Evolutionary conservation across 1,140 invertebrate species (phyloP).

Genomic region (Littorina saxatilis): DNA sequence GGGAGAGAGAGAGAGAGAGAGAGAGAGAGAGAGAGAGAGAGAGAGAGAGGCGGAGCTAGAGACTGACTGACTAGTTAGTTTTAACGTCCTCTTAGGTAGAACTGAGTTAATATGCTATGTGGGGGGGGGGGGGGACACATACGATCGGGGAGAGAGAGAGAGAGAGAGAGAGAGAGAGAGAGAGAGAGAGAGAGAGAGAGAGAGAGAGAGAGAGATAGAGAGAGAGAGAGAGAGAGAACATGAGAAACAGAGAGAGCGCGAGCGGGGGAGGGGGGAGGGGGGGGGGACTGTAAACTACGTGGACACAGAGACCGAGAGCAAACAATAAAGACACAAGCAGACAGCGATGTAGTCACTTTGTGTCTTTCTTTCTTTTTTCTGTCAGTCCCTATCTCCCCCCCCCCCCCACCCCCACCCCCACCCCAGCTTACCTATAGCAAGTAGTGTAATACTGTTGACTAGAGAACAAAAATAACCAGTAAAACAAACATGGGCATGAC

Average conservation of each 20-base stretch:
- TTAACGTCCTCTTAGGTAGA: too few relatives aligned
- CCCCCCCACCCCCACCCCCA: too few relatives aligned
- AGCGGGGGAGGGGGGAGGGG: neutral
- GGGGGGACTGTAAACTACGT: too few relatives aligned
- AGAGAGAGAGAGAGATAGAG: neutral
- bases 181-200: constrained; percentile 7
- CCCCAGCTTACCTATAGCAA: neutral
- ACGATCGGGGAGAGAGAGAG: too few relatives aligned
- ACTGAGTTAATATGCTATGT: too few relatives aligned
- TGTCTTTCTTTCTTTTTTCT: neutral
- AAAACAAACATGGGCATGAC: neutral
- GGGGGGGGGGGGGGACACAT: too few relatives aligned
- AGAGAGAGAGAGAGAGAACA: constrained; percentile 18
- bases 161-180: neutral
- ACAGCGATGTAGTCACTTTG: neutral
- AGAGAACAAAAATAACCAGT: neutral
- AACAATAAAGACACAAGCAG: neutral
- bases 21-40: constrained; percentile 23
- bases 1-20: constrained; percentile 8
- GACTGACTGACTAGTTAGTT: neutral
- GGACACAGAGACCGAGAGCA: neutral
- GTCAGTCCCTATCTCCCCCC: too few relatives aligned
- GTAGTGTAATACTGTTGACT: constrained; percentile 14
- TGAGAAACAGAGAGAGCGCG: constrained; percentile 8
- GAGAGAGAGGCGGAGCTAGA: neutral